Percentiles rank a stretch among this genome's conserved stretches.
These are phyloP conservation scores for Ganaspis sp. DNA, from an alignment of 1,140 invertebrate genomes.

Conservation along the genomic window DNA sequence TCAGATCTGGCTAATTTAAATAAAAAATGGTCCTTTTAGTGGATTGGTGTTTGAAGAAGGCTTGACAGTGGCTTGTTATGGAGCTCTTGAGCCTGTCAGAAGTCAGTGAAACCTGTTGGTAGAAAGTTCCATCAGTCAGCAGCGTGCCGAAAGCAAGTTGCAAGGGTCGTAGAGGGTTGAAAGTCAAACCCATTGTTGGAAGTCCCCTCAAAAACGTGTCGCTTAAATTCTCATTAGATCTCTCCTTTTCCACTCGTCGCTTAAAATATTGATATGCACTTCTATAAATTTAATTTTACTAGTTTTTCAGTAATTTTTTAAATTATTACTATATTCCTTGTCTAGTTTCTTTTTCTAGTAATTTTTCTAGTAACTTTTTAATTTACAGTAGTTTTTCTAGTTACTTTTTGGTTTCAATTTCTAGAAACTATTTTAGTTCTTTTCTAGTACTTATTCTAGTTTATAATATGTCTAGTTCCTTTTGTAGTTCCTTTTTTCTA, in stretches of 20 bases:
- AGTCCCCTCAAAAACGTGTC: slow-evolving; percentile 57
- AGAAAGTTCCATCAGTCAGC: slow-evolving; percentile 56
- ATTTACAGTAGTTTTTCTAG: too few species aligned
- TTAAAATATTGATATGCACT: background rate
- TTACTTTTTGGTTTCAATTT: too few species aligned
- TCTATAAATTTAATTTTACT: too few species aligned
- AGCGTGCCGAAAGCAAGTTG: slow-evolving; percentile 45
- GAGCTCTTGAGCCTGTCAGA: background rate
- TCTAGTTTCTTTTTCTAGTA: too few species aligned
- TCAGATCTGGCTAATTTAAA: background rate
- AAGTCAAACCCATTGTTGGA: slow-evolving; percentile 58
- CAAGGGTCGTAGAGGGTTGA: slow-evolving; percentile 54
- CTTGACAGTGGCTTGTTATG: slow-evolving; percentile 7
- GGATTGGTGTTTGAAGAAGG: slow-evolving; percentile 29
- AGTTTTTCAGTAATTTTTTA: too few species aligned
- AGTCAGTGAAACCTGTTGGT: slow-evolving; percentile 44
- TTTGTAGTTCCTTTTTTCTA: too few species aligned
- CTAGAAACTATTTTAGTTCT: too few species aligned
- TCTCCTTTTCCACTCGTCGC: slow-evolving; percentile 42
- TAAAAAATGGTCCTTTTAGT: background rate
- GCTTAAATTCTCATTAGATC: slow-evolving; percentile 65
- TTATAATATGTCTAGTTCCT: too few species aligned
- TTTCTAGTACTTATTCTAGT: too few species aligned
- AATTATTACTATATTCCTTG: too few species aligned
- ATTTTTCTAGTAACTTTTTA: too few species aligned